Percentiles rank a stretch among this genome's conserved stretches.
Evolutionary conservation across 2,888 invertebrate species (phyloP).

Genomic region (Catonia carolina): DNA sequence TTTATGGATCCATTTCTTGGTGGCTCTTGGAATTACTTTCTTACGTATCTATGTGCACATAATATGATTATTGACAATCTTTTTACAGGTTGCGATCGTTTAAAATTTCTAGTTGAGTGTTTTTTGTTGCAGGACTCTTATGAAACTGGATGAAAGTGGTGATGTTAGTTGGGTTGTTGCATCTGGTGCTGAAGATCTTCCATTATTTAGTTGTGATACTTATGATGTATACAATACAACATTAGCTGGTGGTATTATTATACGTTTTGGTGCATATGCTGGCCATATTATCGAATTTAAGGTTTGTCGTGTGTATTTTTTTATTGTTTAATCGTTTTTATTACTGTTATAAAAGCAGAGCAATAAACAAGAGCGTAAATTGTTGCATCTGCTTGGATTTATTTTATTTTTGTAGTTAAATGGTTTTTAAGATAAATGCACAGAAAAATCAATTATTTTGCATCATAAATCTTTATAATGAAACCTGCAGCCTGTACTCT

Average conservation of each 20-base stretch:
- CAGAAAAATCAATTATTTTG: too few relatives aligned
- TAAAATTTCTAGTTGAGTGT: neutral
- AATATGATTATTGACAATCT: too few relatives aligned
- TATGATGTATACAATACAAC: constrained; percentile 49
- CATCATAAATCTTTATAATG: too few relatives aligned
- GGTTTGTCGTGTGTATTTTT: constrained; percentile 38
- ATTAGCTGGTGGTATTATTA: constrained; percentile 43
- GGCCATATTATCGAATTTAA: constrained; percentile 60
- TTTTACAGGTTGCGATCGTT: neutral
- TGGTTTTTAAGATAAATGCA: too few relatives aligned
- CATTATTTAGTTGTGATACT: constrained; percentile 61
- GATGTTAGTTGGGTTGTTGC: constrained; percentile 58
- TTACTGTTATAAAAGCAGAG: constrained; percentile 34
- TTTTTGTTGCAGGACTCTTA: constrained; percentile 44
- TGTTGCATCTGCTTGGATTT: too few relatives aligned
- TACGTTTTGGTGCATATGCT: constrained; percentile 56
- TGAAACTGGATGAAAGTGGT: constrained; percentile 53
- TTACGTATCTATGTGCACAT: too few relatives aligned
- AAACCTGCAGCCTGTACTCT: too few relatives aligned
- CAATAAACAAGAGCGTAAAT: too few relatives aligned
- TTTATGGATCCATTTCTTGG: too few relatives aligned
- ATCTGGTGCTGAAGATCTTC: constrained; percentile 49
- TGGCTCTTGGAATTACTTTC: too few relatives aligned
- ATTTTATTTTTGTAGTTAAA: too few relatives aligned
- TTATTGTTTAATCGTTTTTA: neutral